Conservation (phyloP, 2,888 invertebrate genomes). For the Drosophila merina region DNA sequence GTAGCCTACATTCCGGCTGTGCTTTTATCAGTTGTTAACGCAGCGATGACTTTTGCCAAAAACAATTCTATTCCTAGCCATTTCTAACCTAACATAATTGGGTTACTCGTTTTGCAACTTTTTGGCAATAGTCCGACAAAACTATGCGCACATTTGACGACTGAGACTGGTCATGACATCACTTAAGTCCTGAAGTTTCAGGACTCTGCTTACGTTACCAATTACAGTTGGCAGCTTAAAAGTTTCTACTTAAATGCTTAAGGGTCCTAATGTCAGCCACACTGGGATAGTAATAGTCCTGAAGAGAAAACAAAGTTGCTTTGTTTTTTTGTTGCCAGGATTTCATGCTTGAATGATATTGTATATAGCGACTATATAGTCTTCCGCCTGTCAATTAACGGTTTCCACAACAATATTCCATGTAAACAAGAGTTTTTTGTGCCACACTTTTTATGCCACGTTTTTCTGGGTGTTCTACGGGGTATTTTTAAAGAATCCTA, state of each 20-base stretch:
- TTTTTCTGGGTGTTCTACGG: conserved; percentile 7
- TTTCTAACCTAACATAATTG: not conserved
- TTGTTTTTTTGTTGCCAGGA: not conserved
- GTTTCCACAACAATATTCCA: conserved; percentile 20
- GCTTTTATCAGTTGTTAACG: conserved; percentile 52
- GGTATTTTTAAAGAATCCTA: conserved; percentile 32
- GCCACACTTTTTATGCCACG: not conserved
- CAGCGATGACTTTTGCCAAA: conserved; percentile 21
- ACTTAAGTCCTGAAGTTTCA: conserved; percentile 17
- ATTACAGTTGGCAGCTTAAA: conserved; percentile 26
- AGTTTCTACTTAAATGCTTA: conserved; percentile 13
- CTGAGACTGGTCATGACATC: conserved; percentile 41
- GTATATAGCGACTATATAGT: conserved; percentile 13
- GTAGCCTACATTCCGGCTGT: conserved; percentile 17
- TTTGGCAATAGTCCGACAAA: conserved; percentile 27
- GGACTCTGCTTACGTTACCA: conserved; percentile 40
- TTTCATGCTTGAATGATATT: not conserved
- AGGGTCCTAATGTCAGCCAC: conserved; percentile 6
- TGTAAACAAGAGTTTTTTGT: conserved; percentile 45
- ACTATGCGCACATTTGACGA: conserved; percentile 52
- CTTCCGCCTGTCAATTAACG: conserved; percentile 30
- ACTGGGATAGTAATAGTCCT: not conserved
- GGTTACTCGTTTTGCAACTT: conserved; percentile 33
- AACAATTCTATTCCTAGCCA: conserved; percentile 28
- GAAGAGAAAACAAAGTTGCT: not conserved